Base-by-base conservation (phyloP, 1,140 invertebrate genomes). In the Asbolus verrucosus region DNA sequence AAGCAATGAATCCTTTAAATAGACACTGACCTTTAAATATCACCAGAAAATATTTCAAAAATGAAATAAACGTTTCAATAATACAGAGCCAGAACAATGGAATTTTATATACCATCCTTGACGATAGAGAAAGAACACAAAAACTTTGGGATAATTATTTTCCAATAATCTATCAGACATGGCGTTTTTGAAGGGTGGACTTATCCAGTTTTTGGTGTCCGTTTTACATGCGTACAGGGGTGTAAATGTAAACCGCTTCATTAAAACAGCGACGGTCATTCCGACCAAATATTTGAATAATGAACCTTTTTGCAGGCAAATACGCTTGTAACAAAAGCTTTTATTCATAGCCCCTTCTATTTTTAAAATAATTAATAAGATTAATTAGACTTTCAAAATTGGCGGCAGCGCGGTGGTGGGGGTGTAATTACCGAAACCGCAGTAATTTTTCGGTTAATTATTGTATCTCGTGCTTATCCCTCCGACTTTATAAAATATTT, bases 101-200 rank as follows among this genome's bases (percentile, higher is more conserved):
- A 24, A 54, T 27, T 54, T 54, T 54, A 50, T 9, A 50, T 19
- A 11, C 6, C 33, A n/a, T 30, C 27, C 33, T 11, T 2, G 11
- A 6, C 33, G 33, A 11, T 8, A 30, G 9, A 24, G 14, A 24
- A 21, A 21, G 6, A 62, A 36, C 9, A 13, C 1, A 19, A 11
- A 2, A 11, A 8, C 14, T 11, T 63, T 13, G 18, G 21, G n/a
- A n/a, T 63, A 19, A 39, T 62, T 36, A 62, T 62, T 62, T 62
- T 62, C 60, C 60, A 15, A 62, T 62, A 63, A 39, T 63, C 8
- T 63, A 59, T 13, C 9, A 21, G 11, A 11, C 9, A n/a, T 4
- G 21, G 9, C 21, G 24, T 27, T 27, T 27, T 27, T 27, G 24
- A 27, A n/a, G 46, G 46, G 46, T 27, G 19, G 11, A 1, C 21